Evolutionary conservation across 2,113 vertebrate species (phyloP).

Genomic region (Chaetops frenatus): DNA sequence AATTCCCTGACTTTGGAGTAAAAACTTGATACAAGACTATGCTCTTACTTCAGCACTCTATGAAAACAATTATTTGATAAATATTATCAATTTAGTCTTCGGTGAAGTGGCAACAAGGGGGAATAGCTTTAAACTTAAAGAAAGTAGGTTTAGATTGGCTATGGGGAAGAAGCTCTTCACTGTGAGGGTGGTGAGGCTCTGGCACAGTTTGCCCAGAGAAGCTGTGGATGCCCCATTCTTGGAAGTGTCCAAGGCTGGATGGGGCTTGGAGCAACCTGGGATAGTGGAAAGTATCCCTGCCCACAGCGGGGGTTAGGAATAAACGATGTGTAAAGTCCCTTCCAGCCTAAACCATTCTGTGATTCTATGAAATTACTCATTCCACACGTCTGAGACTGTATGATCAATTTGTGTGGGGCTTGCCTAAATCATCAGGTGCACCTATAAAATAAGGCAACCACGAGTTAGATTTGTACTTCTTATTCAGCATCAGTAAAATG

Average conservation of each 20-base stretch:
- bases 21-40: fast-evolving
- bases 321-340: not conserved
- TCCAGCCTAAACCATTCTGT: not conserved
- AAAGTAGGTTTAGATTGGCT: not conserved
- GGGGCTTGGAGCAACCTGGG: not conserved
- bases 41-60: not conserved
- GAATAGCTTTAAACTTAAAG: not conserved
- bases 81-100: fast-evolving
- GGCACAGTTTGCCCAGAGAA: not conserved
- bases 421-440: not conserved
- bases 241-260: not conserved
- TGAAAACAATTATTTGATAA: not conserved
- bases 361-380: not conserved
- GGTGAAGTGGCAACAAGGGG: not conserved
- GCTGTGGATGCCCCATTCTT: not conserved
- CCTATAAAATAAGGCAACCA: fast-evolving
- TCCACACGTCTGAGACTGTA: too few species aligned
- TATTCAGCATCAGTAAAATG: too few species aligned
- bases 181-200: not conserved
- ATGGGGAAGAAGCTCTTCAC: fast-evolving
- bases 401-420: fast-evolving
- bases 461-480: fast-evolving
- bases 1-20: not conserved
- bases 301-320: not conserved
- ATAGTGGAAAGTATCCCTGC: not conserved